These are phyloP conservation scores for Cyaniris semiargus DNA, from an alignment of 2,888 invertebrate species.

Conservation along the genomic window DNA sequence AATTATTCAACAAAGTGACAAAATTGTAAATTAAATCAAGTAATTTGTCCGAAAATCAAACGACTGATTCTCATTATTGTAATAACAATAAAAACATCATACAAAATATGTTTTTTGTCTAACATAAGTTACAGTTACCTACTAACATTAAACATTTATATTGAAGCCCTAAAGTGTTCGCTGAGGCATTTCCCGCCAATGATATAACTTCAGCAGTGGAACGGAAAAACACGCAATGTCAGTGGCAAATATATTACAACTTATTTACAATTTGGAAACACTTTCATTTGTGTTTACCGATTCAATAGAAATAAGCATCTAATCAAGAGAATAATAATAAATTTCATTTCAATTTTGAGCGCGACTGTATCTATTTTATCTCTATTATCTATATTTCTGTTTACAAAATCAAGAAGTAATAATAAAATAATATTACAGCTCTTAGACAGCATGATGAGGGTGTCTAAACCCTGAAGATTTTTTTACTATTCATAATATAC, in stretches of 20 bases:
- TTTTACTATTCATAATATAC: not conserved
- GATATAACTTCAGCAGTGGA: conserved; percentile 6
- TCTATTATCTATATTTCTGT: not conserved
- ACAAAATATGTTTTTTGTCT: not conserved
- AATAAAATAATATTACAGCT: not conserved
- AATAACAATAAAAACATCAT: too few relatives aligned
- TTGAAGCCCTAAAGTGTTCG: conserved; percentile 7
- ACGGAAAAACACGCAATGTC: conserved; percentile 26
- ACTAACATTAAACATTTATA: not conserved
- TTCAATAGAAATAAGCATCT: not conserved
- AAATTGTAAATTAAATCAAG: too few relatives aligned
- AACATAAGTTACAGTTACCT: not conserved
- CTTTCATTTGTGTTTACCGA: not conserved
- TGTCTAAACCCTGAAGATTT: not conserved
- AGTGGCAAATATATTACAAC: conserved; percentile 24
- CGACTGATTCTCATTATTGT: too few relatives aligned
- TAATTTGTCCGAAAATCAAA: too few relatives aligned
- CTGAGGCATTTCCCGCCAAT: conserved; percentile 2
- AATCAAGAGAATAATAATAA: not conserved
- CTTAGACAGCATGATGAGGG: too few relatives aligned
- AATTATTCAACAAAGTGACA: too few relatives aligned
- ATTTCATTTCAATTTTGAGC: not conserved
- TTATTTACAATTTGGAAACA: conserved; percentile 13
- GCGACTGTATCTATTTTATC: not conserved
- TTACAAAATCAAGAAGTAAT: not conserved